Percentiles rank a stretch among this genome's conserved stretches.
Evolutionary conservation across 1,140 invertebrate species (phyloP).

Genomic region (Drosophila funebris): DNA sequence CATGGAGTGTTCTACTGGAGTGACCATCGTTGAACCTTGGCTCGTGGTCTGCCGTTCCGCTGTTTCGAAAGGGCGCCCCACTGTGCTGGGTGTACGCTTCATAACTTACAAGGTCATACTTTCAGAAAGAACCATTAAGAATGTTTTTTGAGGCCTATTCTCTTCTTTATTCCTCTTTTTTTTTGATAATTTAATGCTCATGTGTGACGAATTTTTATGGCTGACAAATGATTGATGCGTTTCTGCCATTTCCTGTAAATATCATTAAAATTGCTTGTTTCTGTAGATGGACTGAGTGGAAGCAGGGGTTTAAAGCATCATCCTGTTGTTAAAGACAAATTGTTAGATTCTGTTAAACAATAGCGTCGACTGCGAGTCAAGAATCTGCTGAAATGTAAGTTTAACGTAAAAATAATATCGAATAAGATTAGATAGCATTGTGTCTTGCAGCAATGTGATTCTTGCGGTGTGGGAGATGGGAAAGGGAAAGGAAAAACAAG

Average conservation of each 20-base stretch:
- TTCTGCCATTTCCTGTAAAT: slow-evolving; percentile 73
- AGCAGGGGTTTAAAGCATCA: slow-evolving; percentile 46
- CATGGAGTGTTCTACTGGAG: slow-evolving; percentile 31
- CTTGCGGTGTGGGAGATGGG: slow-evolving; percentile 23
- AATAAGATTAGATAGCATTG: slow-evolving; percentile 82
- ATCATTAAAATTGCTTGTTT: slow-evolving; percentile 65
- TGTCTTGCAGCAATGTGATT: slow-evolving; percentile 54
- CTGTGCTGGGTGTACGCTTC: slow-evolving; percentile 25
- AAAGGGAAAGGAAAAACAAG: slow-evolving; percentile 57
- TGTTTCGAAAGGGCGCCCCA: slow-evolving; percentile 43
- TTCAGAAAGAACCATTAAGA: slow-evolving; percentile 69
- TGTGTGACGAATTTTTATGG: slow-evolving; percentile 83
- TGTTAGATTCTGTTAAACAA: slow-evolving; percentile 33
- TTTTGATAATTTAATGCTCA: slow-evolving; percentile 73
- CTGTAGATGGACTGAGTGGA: slow-evolving; percentile 14
- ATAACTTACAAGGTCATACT: slow-evolving; percentile 81
- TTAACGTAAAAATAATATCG: slow-evolving; percentile 79
- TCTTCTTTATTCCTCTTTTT: slow-evolving; percentile 24
- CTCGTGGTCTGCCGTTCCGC: slow-evolving; percentile 25
- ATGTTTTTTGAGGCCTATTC: slow-evolving; percentile 36
- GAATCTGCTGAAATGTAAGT: slow-evolving; percentile 73
- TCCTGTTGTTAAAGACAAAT: slow-evolving; percentile 50
- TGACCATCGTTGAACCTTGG: slow-evolving; percentile 67
- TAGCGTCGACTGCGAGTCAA: slow-evolving; percentile 10
- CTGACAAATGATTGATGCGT: slow-evolving; percentile 82